phyloP scores from a whole-genome alignment of 1,140 invertebrate species.

The Limonius californicus region DNA sequence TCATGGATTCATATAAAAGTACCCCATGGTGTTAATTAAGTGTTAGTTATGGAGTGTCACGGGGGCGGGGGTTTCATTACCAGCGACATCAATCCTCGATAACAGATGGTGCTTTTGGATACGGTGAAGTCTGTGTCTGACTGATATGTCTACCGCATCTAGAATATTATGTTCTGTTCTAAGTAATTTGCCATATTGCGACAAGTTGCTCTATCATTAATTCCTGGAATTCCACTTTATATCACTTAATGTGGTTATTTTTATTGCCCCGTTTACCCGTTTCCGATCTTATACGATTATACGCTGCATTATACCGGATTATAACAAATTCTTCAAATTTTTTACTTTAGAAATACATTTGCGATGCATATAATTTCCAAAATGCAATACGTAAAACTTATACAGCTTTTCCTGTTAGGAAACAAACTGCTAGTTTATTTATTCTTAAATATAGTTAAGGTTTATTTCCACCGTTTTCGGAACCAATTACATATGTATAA shows the following conservation, averaged over 20 bases:
- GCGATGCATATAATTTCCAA: no score
- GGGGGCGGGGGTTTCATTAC: conserved; percentile 18
- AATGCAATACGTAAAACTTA: no score
- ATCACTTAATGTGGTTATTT: background rate
- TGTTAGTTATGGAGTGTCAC: conserved; percentile 23
- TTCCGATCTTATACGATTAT: background rate
- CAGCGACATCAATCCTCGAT: conserved; percentile 22
- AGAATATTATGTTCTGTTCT: conserved; percentile 3
- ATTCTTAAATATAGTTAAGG: no score
- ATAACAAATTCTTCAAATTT: background rate
- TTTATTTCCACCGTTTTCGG: no score
- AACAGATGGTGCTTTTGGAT: conserved; percentile 23
- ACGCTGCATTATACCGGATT: background rate
- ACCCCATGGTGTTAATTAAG: conserved; percentile 29
- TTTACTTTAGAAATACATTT: background rate
- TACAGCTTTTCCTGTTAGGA: no score
- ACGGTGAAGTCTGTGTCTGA: background rate
- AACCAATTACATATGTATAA: no score
- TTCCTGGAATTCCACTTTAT: background rate
- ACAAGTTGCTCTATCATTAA: background rate
- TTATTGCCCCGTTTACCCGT: background rate
- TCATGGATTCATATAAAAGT: conserved; percentile 30
- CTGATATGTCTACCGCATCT: background rate
- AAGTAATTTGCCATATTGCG: background rate
- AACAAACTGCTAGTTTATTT: no score